Conservation (phyloP, 2,888 invertebrate genomes). For the Lutraria lutraria region DNA sequence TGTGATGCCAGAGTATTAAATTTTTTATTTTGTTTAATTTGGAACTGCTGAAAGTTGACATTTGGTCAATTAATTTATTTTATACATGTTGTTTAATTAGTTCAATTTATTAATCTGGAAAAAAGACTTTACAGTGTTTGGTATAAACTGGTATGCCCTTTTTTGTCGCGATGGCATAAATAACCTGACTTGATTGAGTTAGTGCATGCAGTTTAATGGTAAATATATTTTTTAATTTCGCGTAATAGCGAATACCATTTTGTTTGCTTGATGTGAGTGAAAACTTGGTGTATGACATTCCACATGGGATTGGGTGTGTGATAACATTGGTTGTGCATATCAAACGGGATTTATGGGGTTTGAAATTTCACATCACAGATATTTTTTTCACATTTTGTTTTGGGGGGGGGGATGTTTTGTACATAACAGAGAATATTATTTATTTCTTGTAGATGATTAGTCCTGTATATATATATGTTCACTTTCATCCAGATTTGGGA, state of each 20-base stretch:
- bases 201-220: too few relatives aligned
- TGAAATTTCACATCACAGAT: background rate
- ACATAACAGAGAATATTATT: constrained; percentile 40
- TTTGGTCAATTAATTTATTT: background rate
- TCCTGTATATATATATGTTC: background rate
- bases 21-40: too few relatives aligned
- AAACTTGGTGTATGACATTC: background rate
- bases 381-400: background rate
- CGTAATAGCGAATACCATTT: background rate
- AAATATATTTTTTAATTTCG: background rate
- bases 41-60: background rate
- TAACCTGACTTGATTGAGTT: too few relatives aligned
- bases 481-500: constrained; percentile 36
- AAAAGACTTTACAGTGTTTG: too few relatives aligned
- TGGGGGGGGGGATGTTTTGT: constrained; percentile 9
- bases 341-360: constrained; percentile 12
- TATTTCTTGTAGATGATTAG: constrained; percentile 30
- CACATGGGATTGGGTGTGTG: background rate
- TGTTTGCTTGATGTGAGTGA: background rate
- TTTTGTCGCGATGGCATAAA: too few relatives aligned
- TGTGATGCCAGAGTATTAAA: too few relatives aligned
- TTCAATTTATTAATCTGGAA: too few relatives aligned
- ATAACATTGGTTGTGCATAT: constrained; percentile 6
- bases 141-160: too few relatives aligned
- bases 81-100: too few relatives aligned